Percentiles rank a stretch among this genome's conserved stretches.
Evolutionary conservation across 2,888 invertebrate species (phyloP).

Genomic region (Acleris emargana): DNA sequence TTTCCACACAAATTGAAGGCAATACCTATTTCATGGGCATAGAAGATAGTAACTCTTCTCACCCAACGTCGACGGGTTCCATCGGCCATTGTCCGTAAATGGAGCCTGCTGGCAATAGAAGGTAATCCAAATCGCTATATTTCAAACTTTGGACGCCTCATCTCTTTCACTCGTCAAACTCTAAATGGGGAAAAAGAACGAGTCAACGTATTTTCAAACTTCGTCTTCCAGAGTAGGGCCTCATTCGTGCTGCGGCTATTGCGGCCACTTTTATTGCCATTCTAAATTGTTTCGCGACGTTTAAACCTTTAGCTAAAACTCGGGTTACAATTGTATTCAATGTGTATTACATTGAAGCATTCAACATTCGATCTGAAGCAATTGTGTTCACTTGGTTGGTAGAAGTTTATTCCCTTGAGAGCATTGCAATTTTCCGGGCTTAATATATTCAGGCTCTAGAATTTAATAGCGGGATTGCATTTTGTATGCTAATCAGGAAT

Average conservation of each 20-base stretch:
- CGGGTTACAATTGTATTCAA: slow-evolving; percentile 7
- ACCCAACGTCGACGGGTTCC: slow-evolving; percentile 15
- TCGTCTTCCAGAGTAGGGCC: background rate
- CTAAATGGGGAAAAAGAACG: background rate
- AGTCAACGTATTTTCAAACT: background rate
- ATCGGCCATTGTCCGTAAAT: slow-evolving; percentile 22
- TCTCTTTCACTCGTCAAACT: background rate
- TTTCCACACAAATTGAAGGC: too few species aligned
- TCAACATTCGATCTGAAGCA: background rate
- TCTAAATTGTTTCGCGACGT: slow-evolving; percentile 44
- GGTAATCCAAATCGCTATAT: background rate
- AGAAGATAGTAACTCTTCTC: slow-evolving; percentile 15
- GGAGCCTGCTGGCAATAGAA: background rate
- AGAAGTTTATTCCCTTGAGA: too few species aligned
- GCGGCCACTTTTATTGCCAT: slow-evolving; percentile 44
- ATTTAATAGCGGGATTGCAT: too few species aligned
- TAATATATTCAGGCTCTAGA: too few species aligned
- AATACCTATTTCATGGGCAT: too few species aligned
- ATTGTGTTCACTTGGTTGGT: background rate
- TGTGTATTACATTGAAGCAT: slow-evolving; percentile 1
- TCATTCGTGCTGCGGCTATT: slow-evolving; percentile 16
- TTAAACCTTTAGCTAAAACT: slow-evolving; percentile 37
- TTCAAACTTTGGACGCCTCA: background rate
- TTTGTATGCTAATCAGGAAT: too few species aligned
- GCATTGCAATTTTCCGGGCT: too few species aligned